Percentiles rank a stretch among this genome's conserved stretches.
These are phyloP conservation scores for Netelia virgata DNA, from an alignment of 2,888 invertebrate genomes.

Conservation along the genomic window DNA sequence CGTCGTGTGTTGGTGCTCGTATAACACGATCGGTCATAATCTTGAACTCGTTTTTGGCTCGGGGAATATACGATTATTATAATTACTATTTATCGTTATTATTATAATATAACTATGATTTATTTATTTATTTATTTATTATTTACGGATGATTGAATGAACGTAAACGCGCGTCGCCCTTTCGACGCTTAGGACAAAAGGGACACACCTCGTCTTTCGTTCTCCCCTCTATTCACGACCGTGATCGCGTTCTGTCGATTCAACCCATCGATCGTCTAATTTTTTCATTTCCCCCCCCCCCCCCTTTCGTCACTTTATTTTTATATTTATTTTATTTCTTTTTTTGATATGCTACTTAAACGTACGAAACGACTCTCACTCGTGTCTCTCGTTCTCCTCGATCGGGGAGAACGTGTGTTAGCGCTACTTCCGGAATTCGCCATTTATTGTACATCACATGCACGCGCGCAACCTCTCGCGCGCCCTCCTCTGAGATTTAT, in stretches of 20 bases:
- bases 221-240: constrained; percentile 58
- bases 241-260: constrained; percentile 68
- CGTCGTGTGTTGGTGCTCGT: constrained; percentile 50
- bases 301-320: constrained; percentile 29
- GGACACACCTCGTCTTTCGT: constrained; percentile 58
- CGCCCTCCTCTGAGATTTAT: constrained; percentile 29
- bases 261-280: constrained; percentile 67
- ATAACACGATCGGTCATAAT: constrained; percentile 50
- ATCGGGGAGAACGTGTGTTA: constrained; percentile 1
- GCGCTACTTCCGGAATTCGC: constrained; percentile 58
- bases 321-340: constrained; percentile 19
- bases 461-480: constrained; percentile 44
- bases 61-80: constrained; percentile 58
- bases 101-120: constrained; percentile 4
- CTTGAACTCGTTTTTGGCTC: constrained; percentile 67
- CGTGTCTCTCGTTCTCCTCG: constrained; percentile 9
- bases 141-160: constrained; percentile 68
- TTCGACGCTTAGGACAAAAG: constrained; percentile 66
- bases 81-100: constrained; percentile 35
- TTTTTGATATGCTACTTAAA: constrained; percentile 68
- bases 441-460: constrained; percentile 68
- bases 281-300: constrained; percentile 70
- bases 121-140: constrained; percentile 38
- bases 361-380: constrained; percentile 58
- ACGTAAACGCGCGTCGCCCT: constrained; percentile 66